These are phyloP conservation scores for Paedocypris micromegethes DNA, from an alignment of 2,797 vertebrate genomes.

Conservation along the genomic window DNA sequence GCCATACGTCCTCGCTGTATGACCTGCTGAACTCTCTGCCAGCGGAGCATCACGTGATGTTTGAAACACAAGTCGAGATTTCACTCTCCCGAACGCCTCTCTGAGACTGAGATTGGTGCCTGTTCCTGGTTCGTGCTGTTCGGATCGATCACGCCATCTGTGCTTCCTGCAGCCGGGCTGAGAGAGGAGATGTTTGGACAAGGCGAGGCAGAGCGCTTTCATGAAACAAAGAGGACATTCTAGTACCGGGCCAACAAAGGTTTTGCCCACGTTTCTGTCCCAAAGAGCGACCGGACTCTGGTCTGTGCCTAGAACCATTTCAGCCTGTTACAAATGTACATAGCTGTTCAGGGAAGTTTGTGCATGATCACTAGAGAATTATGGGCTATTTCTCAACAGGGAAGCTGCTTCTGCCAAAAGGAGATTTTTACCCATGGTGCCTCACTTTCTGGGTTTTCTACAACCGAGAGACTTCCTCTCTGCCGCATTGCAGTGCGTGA, in stretches of 20 bases:
- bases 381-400: not conserved
- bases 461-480: constrained; percentile 2
- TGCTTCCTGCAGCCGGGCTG: constrained; percentile 41
- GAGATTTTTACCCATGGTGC: constrained; percentile 37
- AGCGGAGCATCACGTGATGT: constrained; percentile 53
- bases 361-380: constrained; percentile 11
- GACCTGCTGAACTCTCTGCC: constrained; percentile 82
- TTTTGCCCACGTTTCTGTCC: constrained; percentile 13
- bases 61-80: constrained; percentile 59
- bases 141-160: constrained; percentile 49
- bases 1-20: constrained; percentile 84
- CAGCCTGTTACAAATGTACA: not conserved
- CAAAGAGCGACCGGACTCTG: constrained; percentile 8
- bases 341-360: constrained; percentile 13
- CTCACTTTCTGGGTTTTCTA: constrained; percentile 14
- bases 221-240: constrained; percentile 44
- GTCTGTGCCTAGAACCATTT: constrained; percentile 12
- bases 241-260: constrained; percentile 16
- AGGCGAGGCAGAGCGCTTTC: constrained; percentile 42
- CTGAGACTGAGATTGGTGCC: constrained; percentile 50
- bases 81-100: constrained; percentile 63
- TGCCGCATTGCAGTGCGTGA: constrained; percentile 3
- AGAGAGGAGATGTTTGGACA: constrained; percentile 54
- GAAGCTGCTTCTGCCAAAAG: not conserved
- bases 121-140: constrained; percentile 48